Conservation (phyloP, 2,797 vertebrate genomes). For the Bothrops alternatus region DNA sequence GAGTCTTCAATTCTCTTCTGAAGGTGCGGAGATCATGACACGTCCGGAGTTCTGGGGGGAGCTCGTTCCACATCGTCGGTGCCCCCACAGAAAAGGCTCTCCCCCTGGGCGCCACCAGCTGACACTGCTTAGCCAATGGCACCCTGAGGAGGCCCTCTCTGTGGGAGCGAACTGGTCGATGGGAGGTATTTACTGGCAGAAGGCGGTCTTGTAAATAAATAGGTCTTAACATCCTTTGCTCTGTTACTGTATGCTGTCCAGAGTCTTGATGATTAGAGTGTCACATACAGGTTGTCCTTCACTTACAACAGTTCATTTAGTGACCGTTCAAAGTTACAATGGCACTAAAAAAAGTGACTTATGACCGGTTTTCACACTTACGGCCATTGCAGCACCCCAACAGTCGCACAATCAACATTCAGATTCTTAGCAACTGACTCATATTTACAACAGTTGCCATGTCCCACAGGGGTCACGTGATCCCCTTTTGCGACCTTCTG, state of each 20-base stretch:
- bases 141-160: too few relatives aligned
- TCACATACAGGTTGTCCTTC: not conserved
- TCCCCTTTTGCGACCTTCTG: not conserved
- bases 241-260: not conserved
- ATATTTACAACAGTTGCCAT: not conserved
- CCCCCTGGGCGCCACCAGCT: too few relatives aligned
- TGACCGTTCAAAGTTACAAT: not conserved
- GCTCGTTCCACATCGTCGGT: too few relatives aligned
- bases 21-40: too few relatives aligned
- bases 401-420: not conserved
- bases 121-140: too few relatives aligned
- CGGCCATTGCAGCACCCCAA: not conserved
- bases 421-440: not conserved
- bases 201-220: too few relatives aligned
- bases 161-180: too few relatives aligned
- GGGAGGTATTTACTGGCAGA: too few relatives aligned
- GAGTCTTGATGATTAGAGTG: not conserved
- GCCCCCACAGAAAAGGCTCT: too few relatives aligned
- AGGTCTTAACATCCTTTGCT: not conserved
- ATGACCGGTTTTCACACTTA: not conserved
- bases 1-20: too few relatives aligned
- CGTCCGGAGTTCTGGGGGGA: too few relatives aligned
- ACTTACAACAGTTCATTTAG: not conserved
- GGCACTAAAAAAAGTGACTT: not conserved
- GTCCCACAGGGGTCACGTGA: not conserved